Conservation (phyloP, 2,113 vertebrate species). For the Prietella phreatophila region DNA sequence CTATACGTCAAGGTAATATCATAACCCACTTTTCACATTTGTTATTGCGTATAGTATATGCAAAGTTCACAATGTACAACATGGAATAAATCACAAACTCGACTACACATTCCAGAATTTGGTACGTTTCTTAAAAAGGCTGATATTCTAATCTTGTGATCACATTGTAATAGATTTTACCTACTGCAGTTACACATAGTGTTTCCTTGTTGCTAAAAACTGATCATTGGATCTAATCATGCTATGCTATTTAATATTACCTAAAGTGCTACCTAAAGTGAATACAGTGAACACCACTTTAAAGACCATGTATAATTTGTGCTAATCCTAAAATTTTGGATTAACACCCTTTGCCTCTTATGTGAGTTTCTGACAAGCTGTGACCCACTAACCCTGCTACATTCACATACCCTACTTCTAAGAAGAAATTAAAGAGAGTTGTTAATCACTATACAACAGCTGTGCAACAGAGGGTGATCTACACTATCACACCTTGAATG, state of each 20-base stretch:
- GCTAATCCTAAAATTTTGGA: constrained; percentile 46
- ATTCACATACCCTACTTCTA: neutral
- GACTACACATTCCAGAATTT: neutral
- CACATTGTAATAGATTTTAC: neutral
- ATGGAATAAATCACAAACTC: neutral
- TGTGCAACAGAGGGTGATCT: constrained; percentile 19
- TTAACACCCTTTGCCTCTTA: constrained; percentile 42
- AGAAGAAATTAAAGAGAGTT: constrained; percentile 32
- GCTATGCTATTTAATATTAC: constrained; percentile 28
- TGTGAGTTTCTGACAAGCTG: constrained; percentile 38
- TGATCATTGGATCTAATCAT: constrained; percentile 16
- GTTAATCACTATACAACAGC: constrained; percentile 50
- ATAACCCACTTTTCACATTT: neutral
- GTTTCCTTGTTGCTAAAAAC: constrained; percentile 11
- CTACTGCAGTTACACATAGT: neutral
- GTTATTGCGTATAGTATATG: neutral
- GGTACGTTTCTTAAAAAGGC: too few species aligned
- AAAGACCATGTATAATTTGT: constrained; percentile 47
- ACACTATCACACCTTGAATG: constrained; percentile 44
- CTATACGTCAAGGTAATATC: neutral
- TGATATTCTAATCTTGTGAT: neutral
- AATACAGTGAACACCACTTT: constrained; percentile 37
- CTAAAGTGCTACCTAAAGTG: constrained; percentile 35
- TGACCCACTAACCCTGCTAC: constrained; percentile 30
- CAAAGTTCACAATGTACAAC: neutral